Base-by-base conservation (phyloP, 2,113 vertebrate species). In the Ginglymostoma cirratum region DNA sequence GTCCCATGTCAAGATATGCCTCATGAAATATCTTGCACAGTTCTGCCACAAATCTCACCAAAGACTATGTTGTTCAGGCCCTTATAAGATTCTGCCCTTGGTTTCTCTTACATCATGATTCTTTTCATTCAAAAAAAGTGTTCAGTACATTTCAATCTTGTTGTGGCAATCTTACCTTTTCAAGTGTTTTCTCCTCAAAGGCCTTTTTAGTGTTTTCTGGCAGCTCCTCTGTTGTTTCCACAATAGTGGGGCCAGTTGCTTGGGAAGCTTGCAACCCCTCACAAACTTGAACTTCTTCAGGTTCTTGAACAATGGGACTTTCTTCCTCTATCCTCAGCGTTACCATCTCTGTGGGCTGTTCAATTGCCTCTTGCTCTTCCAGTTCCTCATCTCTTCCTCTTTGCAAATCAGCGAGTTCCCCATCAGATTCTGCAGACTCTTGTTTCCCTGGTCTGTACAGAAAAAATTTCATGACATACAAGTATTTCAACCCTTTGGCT, bases 151-250 rank as follows among this genome's bases (percentile, higher is more conserved):
- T n/a, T 23, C 1, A 12, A 48, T 55, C 52, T 83, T 34, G 66
- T 67, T 55, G 67, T 45, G 30, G 34, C 27, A 61, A 96, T 93
- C 97, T 98, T 98, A 99, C 99, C 98, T 98, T 98, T 97, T 98
- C 98, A 92, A 99, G 97, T 95, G 98, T 97, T 78, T 97, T 97
- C 76, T 98, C 98, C 92, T 98, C 97, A 24, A 96, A 97, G 48
- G 96, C 97, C 92, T 96, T 97, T 96, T 97, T 97, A 48, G 97
- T 96, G 90, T 97, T 97, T 67, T 97, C 97, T 2, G 97, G 96
- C 55, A 98, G 98, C 96, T 98, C 98, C 72, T 98, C 98, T 0
- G 97, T 96, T 61, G 98, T 97, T 96, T 98, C 97, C 96, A 98
- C 97, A 38, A 98, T 97, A 19, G 98, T 96, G 0, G 98, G 97